Base-by-base conservation (phyloP, 2,113 vertebrate genomes). In the Nothocercus nigrocapillus region DNA sequence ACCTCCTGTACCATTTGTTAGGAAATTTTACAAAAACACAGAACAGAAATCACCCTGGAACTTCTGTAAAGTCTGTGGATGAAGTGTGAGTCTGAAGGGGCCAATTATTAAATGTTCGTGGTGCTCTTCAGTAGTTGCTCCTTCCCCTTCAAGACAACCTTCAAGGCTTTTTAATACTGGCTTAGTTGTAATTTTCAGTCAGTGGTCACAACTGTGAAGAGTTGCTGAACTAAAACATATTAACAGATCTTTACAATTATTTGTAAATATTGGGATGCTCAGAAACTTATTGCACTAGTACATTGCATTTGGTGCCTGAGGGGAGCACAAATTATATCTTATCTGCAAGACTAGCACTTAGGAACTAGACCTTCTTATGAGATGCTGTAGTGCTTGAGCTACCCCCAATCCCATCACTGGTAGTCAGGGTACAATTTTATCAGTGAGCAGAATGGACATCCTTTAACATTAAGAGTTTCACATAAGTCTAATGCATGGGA, bases 191-290 rank as follows among this genome's bases (percentile, higher is more conserved):
- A 68, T 91, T 69, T 88, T 95, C 88, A 88, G 68, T 88, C 92
- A 95, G 88, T 66, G 61, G 76, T 93, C 85, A 78, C 66, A 38
- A 15, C 85, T 82, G 66, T 90, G 90, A 94, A 78, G 93, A 92
- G 88, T 25, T 95, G 80, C 90, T 94, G 90, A 90, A 90, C 92
- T 95, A 94, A 96, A 96, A 85, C 94, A 78, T 76, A 95, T 92
- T 94, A 96, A 66, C 76, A 93, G 92, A 36, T 89, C 90, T 95
- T 97, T 94, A 95, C 66, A 92, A 95, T 96, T 95, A 94, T 94
- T 95, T 90, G 93, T 97, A 96, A 96, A 90, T 93, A 62, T 79
- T 92, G 88, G 81, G 85, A 79, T 93, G 45, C 90, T 90, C 85
- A 78, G 90, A 95, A 95, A 93, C 93, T 94, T 90, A 94, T 69